Evolutionary conservation across 2,888 invertebrate species (phyloP).

Genomic region (Drosophila cracens): DNA sequence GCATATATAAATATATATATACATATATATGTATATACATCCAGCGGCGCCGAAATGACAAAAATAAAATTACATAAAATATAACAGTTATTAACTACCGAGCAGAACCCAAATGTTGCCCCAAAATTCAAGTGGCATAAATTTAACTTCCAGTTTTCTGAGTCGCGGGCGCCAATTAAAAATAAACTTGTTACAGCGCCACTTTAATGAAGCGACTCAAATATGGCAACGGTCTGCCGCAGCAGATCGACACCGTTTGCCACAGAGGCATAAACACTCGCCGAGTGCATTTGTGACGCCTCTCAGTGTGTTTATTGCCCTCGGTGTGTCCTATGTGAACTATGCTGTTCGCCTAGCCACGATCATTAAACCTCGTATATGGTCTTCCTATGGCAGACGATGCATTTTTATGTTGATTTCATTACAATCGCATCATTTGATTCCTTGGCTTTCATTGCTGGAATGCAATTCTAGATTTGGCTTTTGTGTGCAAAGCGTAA

Average conservation of each 20-base stretch:
- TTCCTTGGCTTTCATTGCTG: slow-evolving; percentile 7
- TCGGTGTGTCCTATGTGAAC: slow-evolving; percentile 32
- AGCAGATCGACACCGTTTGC: slow-evolving; percentile 6
- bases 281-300: slow-evolving; percentile 48
- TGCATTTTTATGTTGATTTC: slow-evolving; percentile 16
- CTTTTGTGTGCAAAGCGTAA: not conserved
- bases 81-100: slow-evolving; percentile 79
- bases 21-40: slow-evolving; percentile 22
- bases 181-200: slow-evolving; percentile 78
- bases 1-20: slow-evolving; percentile 11
- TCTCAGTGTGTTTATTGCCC: slow-evolving; percentile 33
- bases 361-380: slow-evolving; percentile 22
- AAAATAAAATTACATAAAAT: slow-evolving; percentile 79
- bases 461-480: not conserved
- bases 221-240: slow-evolving; percentile 47
- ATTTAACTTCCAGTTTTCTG: slow-evolving; percentile 40
- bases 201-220: slow-evolving; percentile 77
- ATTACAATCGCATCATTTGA: slow-evolving; percentile 14
- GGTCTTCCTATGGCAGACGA: not conserved
- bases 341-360: slow-evolving; percentile 20
- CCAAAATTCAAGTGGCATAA: slow-evolving; percentile 53
- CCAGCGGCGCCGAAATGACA: slow-evolving; percentile 80
- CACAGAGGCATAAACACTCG: slow-evolving; percentile 38
- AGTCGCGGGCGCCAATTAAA: slow-evolving; percentile 73
- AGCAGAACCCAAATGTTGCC: slow-evolving; percentile 31